Evolutionary conservation across 2,113 vertebrate genomes (phyloP).

Genomic region (Notarius lentiginosus): DNA sequence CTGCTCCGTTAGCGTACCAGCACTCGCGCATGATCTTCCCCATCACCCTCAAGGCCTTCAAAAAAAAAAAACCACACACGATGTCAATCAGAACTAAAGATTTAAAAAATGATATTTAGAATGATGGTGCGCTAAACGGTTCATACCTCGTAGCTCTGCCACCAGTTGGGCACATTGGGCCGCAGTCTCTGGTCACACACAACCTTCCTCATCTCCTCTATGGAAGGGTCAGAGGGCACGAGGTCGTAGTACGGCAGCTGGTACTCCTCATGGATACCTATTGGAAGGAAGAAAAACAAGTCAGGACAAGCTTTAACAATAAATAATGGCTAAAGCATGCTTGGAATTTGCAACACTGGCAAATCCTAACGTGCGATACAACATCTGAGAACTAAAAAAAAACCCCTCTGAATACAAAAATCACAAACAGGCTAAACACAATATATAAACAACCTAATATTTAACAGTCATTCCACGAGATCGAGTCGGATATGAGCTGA

Average conservation of each 20-base stretch:
- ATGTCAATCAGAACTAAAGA: not conserved
- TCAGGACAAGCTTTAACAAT: slow-evolving; percentile 11
- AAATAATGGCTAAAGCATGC: not conserved
- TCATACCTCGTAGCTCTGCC: slow-evolving; percentile 97
- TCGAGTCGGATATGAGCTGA: no score
- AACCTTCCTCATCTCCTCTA: slow-evolving; percentile 98
- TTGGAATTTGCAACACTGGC: not conserved
- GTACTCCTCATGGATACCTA: slow-evolving; percentile 97
- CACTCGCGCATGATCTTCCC: slow-evolving; percentile 99
- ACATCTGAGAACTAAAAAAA: not conserved
- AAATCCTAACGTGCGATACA: not conserved
- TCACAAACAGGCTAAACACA: not conserved
- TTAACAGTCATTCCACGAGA: no score
- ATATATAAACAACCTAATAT: no score
- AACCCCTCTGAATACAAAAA: not conserved
- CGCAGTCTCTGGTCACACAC: slow-evolving; percentile 97
- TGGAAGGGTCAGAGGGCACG: slow-evolving; percentile 96
- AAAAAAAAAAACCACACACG: not conserved
- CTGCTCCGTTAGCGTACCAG: slow-evolving; percentile 95
- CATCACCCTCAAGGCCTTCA: slow-evolving; percentile 91
- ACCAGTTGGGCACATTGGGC: slow-evolving; percentile 97
- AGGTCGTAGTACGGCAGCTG: slow-evolving; percentile 97
- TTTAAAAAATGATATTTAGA: not conserved
- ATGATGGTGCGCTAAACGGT: not conserved
- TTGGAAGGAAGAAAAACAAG: not conserved